Conservation (phyloP, 1,140 invertebrate species). For the Nephila pilipes region DNA sequence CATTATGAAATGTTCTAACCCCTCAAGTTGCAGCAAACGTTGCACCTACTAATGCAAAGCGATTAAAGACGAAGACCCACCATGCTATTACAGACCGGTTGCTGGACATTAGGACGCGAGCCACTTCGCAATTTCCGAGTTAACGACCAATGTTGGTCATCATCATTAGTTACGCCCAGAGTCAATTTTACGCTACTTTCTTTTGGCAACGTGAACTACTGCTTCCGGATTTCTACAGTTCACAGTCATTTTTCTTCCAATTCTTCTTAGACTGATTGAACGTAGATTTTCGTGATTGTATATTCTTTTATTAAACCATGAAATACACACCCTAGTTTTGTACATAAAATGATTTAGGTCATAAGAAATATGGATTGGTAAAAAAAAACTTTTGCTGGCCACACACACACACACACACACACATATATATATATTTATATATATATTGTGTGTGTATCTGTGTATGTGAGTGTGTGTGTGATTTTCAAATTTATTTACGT, state of each 20-base stretch:
- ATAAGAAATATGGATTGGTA: no score
- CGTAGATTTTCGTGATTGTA: neutral
- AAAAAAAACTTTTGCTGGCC: no score
- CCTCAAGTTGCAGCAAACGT: neutral
- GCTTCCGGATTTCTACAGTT: constrained; percentile 5
- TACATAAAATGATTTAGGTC: no score
- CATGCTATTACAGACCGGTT: constrained; percentile 19
- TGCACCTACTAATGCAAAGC: neutral
- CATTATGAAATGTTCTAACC: neutral
- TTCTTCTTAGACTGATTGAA: constrained; percentile 25
- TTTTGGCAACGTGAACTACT: constrained; percentile 32
- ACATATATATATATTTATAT: no score
- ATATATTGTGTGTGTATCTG: no score
- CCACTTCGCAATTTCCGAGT: constrained; percentile 43
- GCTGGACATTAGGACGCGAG: constrained; percentile 57
- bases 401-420: no score
- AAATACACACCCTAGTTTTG: no score
- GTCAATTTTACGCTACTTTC: constrained; percentile 61
- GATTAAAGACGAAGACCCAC: neutral
- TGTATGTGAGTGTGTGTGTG: no score
- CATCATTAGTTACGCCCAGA: constrained; percentile 53
- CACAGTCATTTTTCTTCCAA: neutral
- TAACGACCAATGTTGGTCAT: constrained; percentile 51
- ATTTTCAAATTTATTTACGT: no score
- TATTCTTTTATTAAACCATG: neutral